A percentile compares a stretch with the other conserved stretches of the same genome.
These are phyloP conservation scores for Suillia variegata DNA, from an alignment of 2,888 invertebrate species.

Conservation along the genomic window DNA sequence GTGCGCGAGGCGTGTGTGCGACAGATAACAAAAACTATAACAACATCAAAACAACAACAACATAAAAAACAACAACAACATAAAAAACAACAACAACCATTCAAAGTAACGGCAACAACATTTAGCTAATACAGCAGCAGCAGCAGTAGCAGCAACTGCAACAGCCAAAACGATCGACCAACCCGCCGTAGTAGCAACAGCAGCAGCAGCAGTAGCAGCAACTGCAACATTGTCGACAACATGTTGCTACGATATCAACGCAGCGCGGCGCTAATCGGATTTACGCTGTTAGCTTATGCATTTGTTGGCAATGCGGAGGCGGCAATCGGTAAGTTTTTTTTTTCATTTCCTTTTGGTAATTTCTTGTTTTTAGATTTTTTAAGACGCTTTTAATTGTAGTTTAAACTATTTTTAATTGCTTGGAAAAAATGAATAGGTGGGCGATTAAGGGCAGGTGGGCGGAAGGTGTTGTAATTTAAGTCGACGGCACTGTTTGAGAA, in stretches of 20 bases:
- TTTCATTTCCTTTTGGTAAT: constrained; percentile 15
- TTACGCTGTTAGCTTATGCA: constrained; percentile 49
- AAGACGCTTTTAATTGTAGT: too few species aligned
- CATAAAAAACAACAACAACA: not conserved
- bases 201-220: constrained; percentile 38
- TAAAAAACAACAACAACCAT: not conserved
- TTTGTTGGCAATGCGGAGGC: constrained; percentile 45
- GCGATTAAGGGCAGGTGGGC: too few species aligned
- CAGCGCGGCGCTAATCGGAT: constrained; percentile 48
- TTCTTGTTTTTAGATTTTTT: too few species aligned
- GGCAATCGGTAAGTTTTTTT: constrained; percentile 46
- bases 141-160: constrained; percentile 29
- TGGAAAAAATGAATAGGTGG: too few species aligned
- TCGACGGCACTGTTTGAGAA: too few species aligned
- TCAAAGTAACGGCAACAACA: not conserved
- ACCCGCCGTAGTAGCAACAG: constrained; percentile 18
- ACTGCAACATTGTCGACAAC: constrained; percentile 35
- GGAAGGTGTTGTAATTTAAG: too few species aligned
- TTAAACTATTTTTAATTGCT: too few species aligned
- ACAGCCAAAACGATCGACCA: constrained; percentile 25
- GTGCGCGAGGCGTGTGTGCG: too few species aligned
- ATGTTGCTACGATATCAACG: constrained; percentile 40
- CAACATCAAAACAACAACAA: constrained; percentile 9
- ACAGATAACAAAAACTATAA: not conserved
- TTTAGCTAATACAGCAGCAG: constrained; percentile 33